A percentile compares a stretch with the other conserved stretches of the same genome.
These are phyloP conservation scores for Hystrix cristata DNA, from an alignment of 2,113 vertebrate species.

Conservation along the genomic window DNA sequence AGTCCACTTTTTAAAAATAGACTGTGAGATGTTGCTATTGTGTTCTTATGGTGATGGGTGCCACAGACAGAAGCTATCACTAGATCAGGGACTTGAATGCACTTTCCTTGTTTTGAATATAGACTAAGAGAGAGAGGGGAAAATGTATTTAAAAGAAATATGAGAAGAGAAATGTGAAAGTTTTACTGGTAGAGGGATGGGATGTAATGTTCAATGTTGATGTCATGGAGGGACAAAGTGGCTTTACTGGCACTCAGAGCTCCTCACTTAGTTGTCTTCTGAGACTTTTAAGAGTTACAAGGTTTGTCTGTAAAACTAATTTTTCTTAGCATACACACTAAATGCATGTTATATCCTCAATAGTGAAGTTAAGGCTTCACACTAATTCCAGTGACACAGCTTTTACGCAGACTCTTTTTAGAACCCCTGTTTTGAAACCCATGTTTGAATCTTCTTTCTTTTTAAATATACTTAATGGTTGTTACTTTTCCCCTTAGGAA, in stretches of 20 bases:
- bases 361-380: conserved; percentile 55
- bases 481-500: conserved; percentile 37
- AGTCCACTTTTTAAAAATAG: conserved; percentile 68
- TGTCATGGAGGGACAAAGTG: conserved; percentile 60
- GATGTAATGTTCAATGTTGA: conserved; percentile 83
- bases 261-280: conserved; percentile 74
- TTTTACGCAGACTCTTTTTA: conserved; percentile 55
- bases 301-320: conserved; percentile 40
- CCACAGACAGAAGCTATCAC: conserved; percentile 80
- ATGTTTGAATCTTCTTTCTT: conserved; percentile 41
- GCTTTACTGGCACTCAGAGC: conserved; percentile 81
- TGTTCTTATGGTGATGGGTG: conserved; percentile 66
- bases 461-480: conserved; percentile 50
- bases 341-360: conserved; percentile 35
- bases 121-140: conserved; percentile 66
- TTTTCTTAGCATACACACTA: conserved; percentile 60
- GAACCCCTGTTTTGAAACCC: conserved; percentile 53
- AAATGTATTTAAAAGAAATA: conserved; percentile 87
- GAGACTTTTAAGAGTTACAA: conserved; percentile 65
- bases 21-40: conserved; percentile 70
- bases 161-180: conserved; percentile 84
- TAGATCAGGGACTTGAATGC: conserved; percentile 88
- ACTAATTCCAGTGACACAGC: conserved; percentile 34
- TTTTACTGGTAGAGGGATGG: conserved; percentile 82
- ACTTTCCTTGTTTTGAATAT: conserved; percentile 87